Evolutionary conservation across 2,888 invertebrate genomes (phyloP), one percentile per base, ranked within the genome.

Genomic region (Dinocampus coccinellae): DNA sequence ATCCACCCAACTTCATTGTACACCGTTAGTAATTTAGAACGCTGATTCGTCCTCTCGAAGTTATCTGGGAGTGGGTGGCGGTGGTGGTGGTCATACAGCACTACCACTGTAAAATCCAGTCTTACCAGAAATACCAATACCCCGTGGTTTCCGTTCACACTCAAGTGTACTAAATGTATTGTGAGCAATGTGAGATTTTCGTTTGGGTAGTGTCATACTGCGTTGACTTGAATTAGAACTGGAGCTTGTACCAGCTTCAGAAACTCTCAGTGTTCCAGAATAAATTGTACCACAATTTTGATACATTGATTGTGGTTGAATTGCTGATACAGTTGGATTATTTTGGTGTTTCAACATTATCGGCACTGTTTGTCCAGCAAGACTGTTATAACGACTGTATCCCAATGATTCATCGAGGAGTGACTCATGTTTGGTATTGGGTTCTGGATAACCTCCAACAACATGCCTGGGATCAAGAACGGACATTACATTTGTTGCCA

Each of bases 81-180:
- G 85, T n/a, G 84, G 82, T 83, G 87, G 86, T 77, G 85, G 86
- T 87, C 87, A 87, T 87, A 87, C 87, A 11, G 87, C 87, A 71
- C 87, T 87, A 13, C 87, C 87, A 0, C 84, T 80, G 36, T 86
- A 86, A 63, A 86, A 87, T 53, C 83, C 81, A 42, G 80, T 74
- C 69, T 85, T 86, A 29, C 78, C 78, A 13, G 76, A 57, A n/a
- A 77, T 69, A 3, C 76, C 78, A 6, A 78, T 68, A 11, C 78
- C 82, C 0, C 85, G 80, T 70, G 83, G 81, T 64, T 82, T 82
- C 16, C 75, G 84, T 70, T 87, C 87, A 71, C 85, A 87, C 63
- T 87, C 87, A 77, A 87, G 81, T 34, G 87, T 87, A 75, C 87
- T 87, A 66, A 87, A 87, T 0, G 86, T 85, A 63, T 87, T 87